Conservation (phyloP, 2,797 vertebrate species). For the Lepilemur ruficaudatus region DNA sequence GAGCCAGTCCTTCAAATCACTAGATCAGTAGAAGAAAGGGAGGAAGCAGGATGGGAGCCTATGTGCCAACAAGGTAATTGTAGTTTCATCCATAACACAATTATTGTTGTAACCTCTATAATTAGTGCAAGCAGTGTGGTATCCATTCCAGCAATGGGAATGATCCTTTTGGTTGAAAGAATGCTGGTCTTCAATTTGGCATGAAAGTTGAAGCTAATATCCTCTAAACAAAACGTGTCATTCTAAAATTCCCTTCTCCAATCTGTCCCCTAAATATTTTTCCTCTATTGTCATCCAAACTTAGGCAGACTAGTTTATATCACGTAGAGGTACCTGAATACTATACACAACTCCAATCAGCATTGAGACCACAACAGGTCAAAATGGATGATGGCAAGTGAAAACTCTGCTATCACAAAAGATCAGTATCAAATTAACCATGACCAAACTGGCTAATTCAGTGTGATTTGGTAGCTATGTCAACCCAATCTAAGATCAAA, state of each 20-base stretch:
- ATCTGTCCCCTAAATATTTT: slow-evolving; percentile 29
- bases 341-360: slow-evolving; percentile 37
- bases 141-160: slow-evolving; percentile 41
- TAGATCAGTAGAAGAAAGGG: slow-evolving; percentile 18
- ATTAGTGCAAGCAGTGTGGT: slow-evolving; percentile 18
- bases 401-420: slow-evolving; percentile 42
- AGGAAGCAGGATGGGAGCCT: slow-evolving; percentile 45
- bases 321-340: slow-evolving; percentile 2
- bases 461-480: slow-evolving; percentile 26
- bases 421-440: slow-evolving; percentile 54
- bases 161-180: slow-evolving; percentile 43
- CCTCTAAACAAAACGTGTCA: slow-evolving; percentile 21
- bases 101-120: slow-evolving; percentile 16
- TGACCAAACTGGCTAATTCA: slow-evolving; percentile 43
- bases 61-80: slow-evolving; percentile 51
- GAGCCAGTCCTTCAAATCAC: slow-evolving; percentile 56
- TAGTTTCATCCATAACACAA: slow-evolving; percentile 40
- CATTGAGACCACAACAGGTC: slow-evolving; percentile 14
- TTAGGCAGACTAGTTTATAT: slow-evolving; percentile 27
- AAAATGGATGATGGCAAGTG: slow-evolving; percentile 46
- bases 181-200: slow-evolving; percentile 35
- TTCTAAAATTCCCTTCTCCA: slow-evolving; percentile 40
- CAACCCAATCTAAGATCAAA: slow-evolving; percentile 43
- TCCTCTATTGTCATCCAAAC: slow-evolving; percentile 35
- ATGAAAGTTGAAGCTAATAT: slow-evolving; percentile 33